Base-by-base conservation (phyloP, 1,140 invertebrate species). In the Drosophila sulfurigaster region DNA sequence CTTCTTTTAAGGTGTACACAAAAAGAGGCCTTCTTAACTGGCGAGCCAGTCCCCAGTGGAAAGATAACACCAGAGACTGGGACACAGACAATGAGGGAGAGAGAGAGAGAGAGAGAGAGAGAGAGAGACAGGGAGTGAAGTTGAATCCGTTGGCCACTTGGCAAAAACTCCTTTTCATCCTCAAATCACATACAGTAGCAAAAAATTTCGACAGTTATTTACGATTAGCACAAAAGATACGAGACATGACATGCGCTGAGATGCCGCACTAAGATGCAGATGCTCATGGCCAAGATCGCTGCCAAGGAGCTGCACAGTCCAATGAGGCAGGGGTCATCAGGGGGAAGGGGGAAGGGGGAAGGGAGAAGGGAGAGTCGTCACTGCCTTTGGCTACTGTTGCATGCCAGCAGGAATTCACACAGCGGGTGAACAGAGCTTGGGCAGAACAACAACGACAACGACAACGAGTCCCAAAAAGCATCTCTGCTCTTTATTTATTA, bases 121-220 rank as follows among this genome's bases (percentile, higher is more conserved):
- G 68, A 48, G 59, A 52, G 54, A 13, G 30, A 56, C 52, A 20
- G 38, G 60, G 35, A 15, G 35, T 43, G 59, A 69, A 64, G 58
- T 75, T 59, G 73, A 72, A 70, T 66, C 72, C 62, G 25, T 20
- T 46, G 64, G 41, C 54, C 57, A 83, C 66, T 85, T 85, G 69
- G 74, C 62, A 71, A 73, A 25, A 77, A 77, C 81, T 81, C 76
- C 72, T 71, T 71, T 67, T 62, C 57, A 59, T 63, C 59, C 72
- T 83, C 68, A 70, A 87, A 87, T 87, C 83, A 88, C 85, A 89
- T 85, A 89, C 85, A 85, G 85, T 89, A 89, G 85, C 85, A 89
- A 89, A 89, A 89, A 89, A 89, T 89, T 89, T 89, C 85, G 85
- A 89, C 85, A 89, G 85, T 89, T 89, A 89, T 89, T 89, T 89